These are phyloP conservation scores for Cataglyphis livida DNA, from an alignment of 2,888 invertebrate genomes.

Conservation along the genomic window DNA sequence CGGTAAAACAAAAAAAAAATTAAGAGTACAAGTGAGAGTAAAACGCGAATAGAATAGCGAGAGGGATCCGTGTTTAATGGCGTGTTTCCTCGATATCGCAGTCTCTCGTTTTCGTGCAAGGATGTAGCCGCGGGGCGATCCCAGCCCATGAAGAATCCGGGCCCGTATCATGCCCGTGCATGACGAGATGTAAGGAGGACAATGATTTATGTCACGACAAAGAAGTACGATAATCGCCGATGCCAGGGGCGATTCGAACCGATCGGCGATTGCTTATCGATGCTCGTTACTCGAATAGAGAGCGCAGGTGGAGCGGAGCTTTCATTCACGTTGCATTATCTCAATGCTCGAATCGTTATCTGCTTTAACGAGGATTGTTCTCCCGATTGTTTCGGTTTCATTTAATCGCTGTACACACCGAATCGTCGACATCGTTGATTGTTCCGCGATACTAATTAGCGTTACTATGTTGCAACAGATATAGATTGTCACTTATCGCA, in stretches of 20 bases:
- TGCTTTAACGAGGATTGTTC: constrained; percentile 51
- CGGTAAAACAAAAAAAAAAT: constrained; percentile 2
- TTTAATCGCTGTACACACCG: constrained; percentile 35
- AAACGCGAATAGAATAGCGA: constrained; percentile 28
- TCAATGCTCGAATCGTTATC: constrained; percentile 45
- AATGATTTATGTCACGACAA: constrained; percentile 57
- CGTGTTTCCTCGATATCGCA: constrained; percentile 41
- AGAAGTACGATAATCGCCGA: constrained; percentile 57
- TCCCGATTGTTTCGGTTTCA: constrained; percentile 9
- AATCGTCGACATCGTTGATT: constrained; percentile 9
- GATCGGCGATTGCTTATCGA: constrained; percentile 55
- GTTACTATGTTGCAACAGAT: constrained; percentile 3
- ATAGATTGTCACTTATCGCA: constrained; percentile 2
- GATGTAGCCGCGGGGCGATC: constrained; percentile 47
- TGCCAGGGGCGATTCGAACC: constrained; percentile 29
- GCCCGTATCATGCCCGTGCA: constrained; percentile 8
- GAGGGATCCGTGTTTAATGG: constrained; percentile 34
- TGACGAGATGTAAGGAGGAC: constrained; percentile 55
- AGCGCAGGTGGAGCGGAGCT: constrained; percentile 49
- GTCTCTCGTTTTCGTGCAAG: constrained; percentile 55
- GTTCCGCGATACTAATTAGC: constrained; percentile 21
- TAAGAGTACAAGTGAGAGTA: background rate
- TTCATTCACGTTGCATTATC: constrained; percentile 50
- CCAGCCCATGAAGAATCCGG: constrained; percentile 40
- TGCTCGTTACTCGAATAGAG: constrained; percentile 45